Conservation (phyloP, 2,888 invertebrate species). For the Yponomeuta sedellus region DNA sequence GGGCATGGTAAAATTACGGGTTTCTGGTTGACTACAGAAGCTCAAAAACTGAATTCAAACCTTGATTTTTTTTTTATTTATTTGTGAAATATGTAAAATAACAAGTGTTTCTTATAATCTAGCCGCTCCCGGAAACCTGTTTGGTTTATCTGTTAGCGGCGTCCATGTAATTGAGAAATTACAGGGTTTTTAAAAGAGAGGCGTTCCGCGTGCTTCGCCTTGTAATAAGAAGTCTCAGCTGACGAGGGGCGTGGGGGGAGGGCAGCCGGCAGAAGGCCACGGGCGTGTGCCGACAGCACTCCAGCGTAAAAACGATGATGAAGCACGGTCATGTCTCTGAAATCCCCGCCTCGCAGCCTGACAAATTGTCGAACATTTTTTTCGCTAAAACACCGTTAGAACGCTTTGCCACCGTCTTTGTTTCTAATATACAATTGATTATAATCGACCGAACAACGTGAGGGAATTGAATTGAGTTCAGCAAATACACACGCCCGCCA, state of each 20-base stretch:
- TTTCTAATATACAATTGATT: conserved; percentile 26
- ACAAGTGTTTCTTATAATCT: too few species aligned
- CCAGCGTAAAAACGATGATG: conserved; percentile 67
- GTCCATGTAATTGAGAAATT: too few species aligned
- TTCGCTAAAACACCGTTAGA: conserved; percentile 55
- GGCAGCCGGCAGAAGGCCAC: neutral
- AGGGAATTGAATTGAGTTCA: conserved; percentile 24
- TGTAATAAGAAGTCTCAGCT: conserved; percentile 35
- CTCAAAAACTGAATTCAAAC: too few species aligned
- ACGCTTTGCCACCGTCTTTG: conserved; percentile 37
- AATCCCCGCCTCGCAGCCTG: conserved; percentile 57
- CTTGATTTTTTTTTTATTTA: too few species aligned
- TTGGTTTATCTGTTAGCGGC: too few species aligned
- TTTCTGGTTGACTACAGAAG: too few species aligned
- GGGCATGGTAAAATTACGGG: too few species aligned
- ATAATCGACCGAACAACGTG: conserved; percentile 25
- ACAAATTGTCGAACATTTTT: conserved; percentile 65
- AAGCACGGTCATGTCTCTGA: conserved; percentile 60
- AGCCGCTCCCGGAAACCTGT: too few species aligned
- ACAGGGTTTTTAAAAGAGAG: conserved; percentile 47
- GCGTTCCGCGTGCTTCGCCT: conserved; percentile 57
- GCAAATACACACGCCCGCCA: conserved; percentile 20
- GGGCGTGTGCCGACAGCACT: conserved; percentile 32
- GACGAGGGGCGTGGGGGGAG: conserved; percentile 27
- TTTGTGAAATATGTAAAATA: too few species aligned